Evolutionary conservation across 2,888 invertebrate species (phyloP).

Genomic region (Ptycholaimellus sp.): DNA sequence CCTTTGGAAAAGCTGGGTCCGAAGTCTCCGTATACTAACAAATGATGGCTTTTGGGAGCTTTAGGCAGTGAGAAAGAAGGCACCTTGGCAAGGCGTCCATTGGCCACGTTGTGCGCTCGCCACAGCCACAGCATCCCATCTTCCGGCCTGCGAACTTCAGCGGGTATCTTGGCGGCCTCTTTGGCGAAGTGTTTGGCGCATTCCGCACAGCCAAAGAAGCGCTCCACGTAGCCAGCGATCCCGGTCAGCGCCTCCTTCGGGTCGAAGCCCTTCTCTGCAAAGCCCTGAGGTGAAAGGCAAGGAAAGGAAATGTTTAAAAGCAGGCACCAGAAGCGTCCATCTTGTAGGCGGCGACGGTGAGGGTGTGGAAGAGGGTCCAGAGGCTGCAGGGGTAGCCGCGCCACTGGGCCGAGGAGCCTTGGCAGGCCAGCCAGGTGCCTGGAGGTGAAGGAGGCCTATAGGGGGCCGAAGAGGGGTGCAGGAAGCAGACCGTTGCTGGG

Average conservation of each 20-base stretch:
- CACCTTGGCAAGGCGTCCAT: constrained; percentile 58
- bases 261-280: constrained; percentile 16
- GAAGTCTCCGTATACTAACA: too few relatives aligned
- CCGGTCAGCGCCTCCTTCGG: constrained; percentile 49
- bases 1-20: constrained; percentile 65
- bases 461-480: too few relatives aligned
- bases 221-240: constrained; percentile 60
- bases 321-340: constrained; percentile 22
- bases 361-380: constrained; percentile 75
- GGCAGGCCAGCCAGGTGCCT: constrained; percentile 50
- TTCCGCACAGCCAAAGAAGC: constrained; percentile 77
- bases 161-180: constrained; percentile 44
- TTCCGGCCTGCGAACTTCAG: too few relatives aligned
- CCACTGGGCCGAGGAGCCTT: constrained; percentile 46
- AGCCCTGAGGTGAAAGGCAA: neutral
- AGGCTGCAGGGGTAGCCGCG: constrained; percentile 79
- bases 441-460: too few relatives aligned
- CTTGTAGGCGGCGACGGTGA: constrained; percentile 49
- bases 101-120: constrained; percentile 73
- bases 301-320: neutral
- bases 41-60: too few relatives aligned
- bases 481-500: constrained; percentile 14
- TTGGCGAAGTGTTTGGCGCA: constrained; percentile 66
- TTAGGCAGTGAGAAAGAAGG: too few relatives aligned
- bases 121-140: constrained; percentile 70